Conservation (phyloP, 2,797 vertebrate genomes). For the Semaprochilodus insignis region DNA sequence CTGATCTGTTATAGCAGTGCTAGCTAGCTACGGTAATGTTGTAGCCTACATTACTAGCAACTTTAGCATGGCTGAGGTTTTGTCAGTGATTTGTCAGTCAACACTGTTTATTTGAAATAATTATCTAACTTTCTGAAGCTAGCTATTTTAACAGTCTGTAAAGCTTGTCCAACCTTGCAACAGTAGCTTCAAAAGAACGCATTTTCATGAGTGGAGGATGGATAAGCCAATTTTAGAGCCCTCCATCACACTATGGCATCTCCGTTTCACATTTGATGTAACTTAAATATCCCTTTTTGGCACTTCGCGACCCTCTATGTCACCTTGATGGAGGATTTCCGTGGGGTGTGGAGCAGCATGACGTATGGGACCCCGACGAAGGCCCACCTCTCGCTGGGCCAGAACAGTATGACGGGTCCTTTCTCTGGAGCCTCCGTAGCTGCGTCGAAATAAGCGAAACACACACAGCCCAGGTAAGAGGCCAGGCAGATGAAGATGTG, state of each 20-base stretch:
- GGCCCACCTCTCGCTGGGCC: slow-evolving; percentile 97
- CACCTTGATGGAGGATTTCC: slow-evolving; percentile 89
- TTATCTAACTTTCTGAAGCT: too few relatives aligned
- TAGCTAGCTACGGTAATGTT: neutral
- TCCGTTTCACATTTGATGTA: too few relatives aligned
- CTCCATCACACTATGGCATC: neutral
- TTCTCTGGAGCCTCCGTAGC: slow-evolving; percentile 93
- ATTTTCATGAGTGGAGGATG: neutral
- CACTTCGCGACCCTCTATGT: slow-evolving; percentile 73
- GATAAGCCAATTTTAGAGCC: neutral
- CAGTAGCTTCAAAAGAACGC: too few relatives aligned
- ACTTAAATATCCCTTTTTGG: too few relatives aligned
- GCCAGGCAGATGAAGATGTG: slow-evolving; percentile 96
- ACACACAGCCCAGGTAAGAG: slow-evolving; percentile 94
- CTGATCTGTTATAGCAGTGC: too few relatives aligned
- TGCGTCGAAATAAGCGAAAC: slow-evolving; percentile 96
- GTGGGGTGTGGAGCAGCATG: slow-evolving; percentile 87
- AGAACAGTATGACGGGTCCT: slow-evolving; percentile 95
- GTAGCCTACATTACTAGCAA: too few relatives aligned
- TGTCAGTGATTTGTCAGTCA: too few relatives aligned
- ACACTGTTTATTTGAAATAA: too few relatives aligned
- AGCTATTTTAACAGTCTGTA: neutral
- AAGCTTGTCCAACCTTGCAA: neutral
- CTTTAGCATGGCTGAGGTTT: neutral
- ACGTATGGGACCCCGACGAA: slow-evolving; percentile 97